phyloP scores from a whole-genome alignment of 1,140 invertebrate species.

The Zaprionus lachaisei region DNA sequence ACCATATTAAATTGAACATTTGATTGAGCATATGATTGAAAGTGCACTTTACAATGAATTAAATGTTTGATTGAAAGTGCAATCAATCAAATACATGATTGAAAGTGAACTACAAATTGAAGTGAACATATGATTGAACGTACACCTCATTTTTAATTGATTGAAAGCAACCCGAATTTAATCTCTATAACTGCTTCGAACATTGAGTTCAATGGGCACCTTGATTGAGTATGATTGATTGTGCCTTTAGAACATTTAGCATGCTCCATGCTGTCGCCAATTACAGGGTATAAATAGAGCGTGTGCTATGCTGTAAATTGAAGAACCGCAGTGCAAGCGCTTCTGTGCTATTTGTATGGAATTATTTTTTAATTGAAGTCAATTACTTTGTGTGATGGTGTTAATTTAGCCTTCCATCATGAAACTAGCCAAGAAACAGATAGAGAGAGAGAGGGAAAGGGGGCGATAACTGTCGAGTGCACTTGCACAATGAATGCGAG shows the following conservation, averaged over 20 bases:
- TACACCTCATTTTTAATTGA: too few species aligned
- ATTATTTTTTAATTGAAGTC: slow-evolving; percentile 83
- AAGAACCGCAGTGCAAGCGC: slow-evolving; percentile 41
- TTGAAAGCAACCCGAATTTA: not conserved
- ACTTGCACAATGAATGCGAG: slow-evolving; percentile 30
- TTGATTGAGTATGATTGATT: too few species aligned
- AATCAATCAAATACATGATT: too few species aligned
- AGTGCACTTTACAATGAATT: too few species aligned
- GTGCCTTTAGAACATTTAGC: too few species aligned
- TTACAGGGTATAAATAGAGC: slow-evolving; percentile 24
- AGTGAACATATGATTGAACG: too few species aligned
- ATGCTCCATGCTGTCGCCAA: not conserved
- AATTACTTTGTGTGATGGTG: slow-evolving; percentile 82
- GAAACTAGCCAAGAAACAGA: slow-evolving; percentile 1
- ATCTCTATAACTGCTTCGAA: too few species aligned
- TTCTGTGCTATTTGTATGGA: slow-evolving; percentile 38
- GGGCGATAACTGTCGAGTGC: slow-evolving; percentile 3
- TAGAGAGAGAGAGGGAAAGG: not conserved
- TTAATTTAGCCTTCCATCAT: slow-evolving; percentile 64
- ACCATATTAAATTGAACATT: too few species aligned
- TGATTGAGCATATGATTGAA: too few species aligned
- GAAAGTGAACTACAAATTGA: too few species aligned
- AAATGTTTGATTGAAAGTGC: too few species aligned
- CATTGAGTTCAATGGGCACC: not conserved
- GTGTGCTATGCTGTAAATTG: slow-evolving; percentile 33